These are phyloP conservation scores for Allygus modestus DNA, from an alignment of 2,888 invertebrate species.

Conservation along the genomic window DNA sequence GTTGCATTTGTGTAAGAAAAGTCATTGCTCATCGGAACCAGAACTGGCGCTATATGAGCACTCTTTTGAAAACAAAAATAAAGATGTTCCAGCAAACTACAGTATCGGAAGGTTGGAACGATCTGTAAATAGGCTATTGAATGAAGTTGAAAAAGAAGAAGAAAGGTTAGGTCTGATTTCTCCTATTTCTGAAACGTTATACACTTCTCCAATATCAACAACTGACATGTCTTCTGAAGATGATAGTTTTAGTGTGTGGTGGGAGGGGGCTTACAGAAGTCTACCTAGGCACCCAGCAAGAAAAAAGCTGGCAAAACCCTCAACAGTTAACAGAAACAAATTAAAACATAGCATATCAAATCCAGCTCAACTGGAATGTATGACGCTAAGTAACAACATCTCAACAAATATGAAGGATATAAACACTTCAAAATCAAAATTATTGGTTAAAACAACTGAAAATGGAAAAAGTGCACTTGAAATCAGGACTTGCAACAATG, in stretches of 20 bases:
- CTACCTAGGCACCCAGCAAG: constrained; percentile 44
- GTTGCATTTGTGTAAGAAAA: not conserved
- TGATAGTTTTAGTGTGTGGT: constrained; percentile 62
- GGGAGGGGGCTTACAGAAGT: constrained; percentile 65
- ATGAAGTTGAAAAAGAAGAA: constrained; percentile 66
- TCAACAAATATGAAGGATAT: not conserved
- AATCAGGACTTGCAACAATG: constrained; percentile 73
- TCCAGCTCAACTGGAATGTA: too few relatives aligned
- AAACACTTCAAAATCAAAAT: constrained; percentile 73
- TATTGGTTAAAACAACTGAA: constrained; percentile 76
- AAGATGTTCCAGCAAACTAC: constrained; percentile 14
- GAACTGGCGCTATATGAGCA: not conserved
- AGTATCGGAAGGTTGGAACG: constrained; percentile 66
- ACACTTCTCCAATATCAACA: not conserved
- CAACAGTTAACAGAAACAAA: not conserved
- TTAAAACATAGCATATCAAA: constrained; percentile 3
- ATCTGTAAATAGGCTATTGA: constrained; percentile 66
- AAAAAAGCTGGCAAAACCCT: not conserved
- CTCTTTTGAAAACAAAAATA: not conserved
- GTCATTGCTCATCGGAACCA: not conserved
- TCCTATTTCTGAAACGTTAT: not conserved
- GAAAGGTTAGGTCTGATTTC: constrained; percentile 52
- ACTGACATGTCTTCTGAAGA: constrained; percentile 50
- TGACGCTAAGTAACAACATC: not conserved
- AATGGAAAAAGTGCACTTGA: constrained; percentile 76